Evolutionary conservation across 2,797 vertebrate genomes (phyloP), one percentile per base, ranked within the genome.

Genomic region (Acrocephalus scirpaceus): DNA sequence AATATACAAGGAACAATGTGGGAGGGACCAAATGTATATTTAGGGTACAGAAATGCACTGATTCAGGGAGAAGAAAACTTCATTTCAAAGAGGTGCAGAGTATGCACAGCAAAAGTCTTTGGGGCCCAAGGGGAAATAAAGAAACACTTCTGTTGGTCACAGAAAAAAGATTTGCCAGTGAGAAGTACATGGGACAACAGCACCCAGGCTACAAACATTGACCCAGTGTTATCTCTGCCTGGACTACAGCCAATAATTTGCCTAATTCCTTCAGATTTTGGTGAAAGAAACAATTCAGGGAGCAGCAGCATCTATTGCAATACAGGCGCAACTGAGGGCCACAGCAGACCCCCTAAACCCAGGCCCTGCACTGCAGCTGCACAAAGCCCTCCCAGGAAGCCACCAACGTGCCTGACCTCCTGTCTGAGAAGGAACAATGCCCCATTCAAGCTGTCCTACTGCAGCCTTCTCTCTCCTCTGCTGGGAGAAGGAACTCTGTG

Each of bases 201-300:
- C 4, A 64, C 13, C 40, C 79, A 44, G 34, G 53, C 72, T 56
- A 11, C 36, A 87, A 61, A 94, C 87, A 92, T 19, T 72, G 81
- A 77, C 54, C 51, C 54, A 94, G 45, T 92, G 93, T 93, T 88
- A 36, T 70, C n/a, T 50, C 34, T 66, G 51, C 71, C 45, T 89
- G 96, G 86, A 51, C 29, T 8, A 53, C 45, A 71, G 94, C 91
- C 94, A 92, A 8, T 13, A 48, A 65, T 75, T 87, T 82, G 93
- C 69, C 81, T 95, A 71, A 80, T 74, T 96, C 82, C 65, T 89
- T 58, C 88, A 82, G 60, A 64, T 93, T 74, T 74, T 30, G 57
- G 38, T 94, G 93, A 97, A 97, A 96, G 91, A 38, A 77, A 83
- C 88, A 87, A 95, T 96, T 97, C 74, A 97, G 86, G 62, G 69